Percentiles rank a stretch among this genome's conserved stretches.
Evolutionary conservation across 2,113 vertebrate species (phyloP).

Genomic region (Paramisgurnus dabryanus): DNA sequence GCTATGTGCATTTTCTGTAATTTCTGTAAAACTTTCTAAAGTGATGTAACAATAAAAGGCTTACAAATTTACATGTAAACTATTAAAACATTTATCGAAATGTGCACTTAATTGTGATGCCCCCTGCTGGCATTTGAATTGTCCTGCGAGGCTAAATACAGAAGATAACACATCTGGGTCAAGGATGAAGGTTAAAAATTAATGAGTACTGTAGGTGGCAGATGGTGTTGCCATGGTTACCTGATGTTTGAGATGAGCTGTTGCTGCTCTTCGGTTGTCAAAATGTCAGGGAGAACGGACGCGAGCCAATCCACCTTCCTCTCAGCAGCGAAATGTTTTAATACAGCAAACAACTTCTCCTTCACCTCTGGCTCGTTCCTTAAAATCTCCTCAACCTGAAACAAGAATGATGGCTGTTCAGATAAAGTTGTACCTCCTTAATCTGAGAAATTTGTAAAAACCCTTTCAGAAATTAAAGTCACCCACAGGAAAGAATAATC

Average conservation of each 20-base stretch:
- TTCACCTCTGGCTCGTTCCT: constrained; percentile 81
- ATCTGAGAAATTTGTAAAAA: neutral
- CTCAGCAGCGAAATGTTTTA: constrained; percentile 92
- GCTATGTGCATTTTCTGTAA: too few relatives aligned
- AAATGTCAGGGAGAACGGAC: constrained; percentile 78
- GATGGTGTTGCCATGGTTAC: constrained; percentile 66
- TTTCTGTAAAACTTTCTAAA: neutral
- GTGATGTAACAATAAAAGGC: neutral
- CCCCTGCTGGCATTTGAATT: constrained; percentile 44
- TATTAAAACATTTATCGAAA: neutral
- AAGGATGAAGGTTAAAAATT: constrained; percentile 46
- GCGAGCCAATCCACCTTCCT: constrained; percentile 88
- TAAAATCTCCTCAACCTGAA: constrained; percentile 88
- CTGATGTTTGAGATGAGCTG: constrained; percentile 91
- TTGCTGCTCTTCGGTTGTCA: constrained; percentile 80
- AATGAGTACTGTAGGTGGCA: constrained; percentile 11
- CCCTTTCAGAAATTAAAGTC: too few relatives aligned
- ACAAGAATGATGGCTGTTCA: neutral
- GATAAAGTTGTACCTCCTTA: neutral
- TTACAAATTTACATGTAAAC: neutral
- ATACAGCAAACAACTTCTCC: constrained; percentile 81
- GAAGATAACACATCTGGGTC: constrained; percentile 29
- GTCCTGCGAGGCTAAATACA: constrained; percentile 12
- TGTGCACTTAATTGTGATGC: neutral
- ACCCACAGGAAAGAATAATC: too few relatives aligned